phyloP scores from a whole-genome alignment of 1,140 invertebrate species.

The Zophobas atratus region DNA sequence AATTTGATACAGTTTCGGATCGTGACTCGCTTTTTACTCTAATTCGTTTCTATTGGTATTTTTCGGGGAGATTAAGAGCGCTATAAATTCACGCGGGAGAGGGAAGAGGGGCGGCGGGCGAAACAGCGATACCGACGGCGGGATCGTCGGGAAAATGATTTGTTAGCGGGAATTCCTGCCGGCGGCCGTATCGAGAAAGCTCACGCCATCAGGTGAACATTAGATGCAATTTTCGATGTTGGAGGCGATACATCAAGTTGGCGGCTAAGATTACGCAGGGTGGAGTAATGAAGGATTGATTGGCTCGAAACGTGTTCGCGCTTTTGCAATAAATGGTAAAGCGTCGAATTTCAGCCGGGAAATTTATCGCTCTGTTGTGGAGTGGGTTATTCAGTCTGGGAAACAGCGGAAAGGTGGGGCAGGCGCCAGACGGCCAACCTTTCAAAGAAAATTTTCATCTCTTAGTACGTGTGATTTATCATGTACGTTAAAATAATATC shows the following conservation, averaged over 20 bases:
- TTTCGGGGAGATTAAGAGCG: not conserved
- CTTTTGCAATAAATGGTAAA: not conserved
- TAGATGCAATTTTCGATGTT: slow-evolving; percentile 18
- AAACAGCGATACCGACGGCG: slow-evolving; percentile 9
- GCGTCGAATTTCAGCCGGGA: not conserved
- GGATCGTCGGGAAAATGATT: slow-evolving; percentile 19
- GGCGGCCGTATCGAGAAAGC: slow-evolving; percentile 7
- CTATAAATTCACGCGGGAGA: slow-evolving; percentile 19
- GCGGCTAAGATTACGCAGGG: not conserved
- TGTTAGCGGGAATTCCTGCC: slow-evolving; percentile 5
- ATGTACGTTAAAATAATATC: too few species aligned
- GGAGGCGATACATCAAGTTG: slow-evolving; percentile 28
- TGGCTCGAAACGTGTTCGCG: slow-evolving; percentile 1
- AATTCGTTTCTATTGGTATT: slow-evolving; percentile 34
- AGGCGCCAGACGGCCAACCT: too few species aligned
- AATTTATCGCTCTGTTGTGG: too few species aligned
- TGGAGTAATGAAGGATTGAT: slow-evolving; percentile 14
- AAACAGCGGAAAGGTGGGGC: too few species aligned
- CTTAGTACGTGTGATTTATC: too few species aligned
- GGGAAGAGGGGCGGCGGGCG: not conserved
- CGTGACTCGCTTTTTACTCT: slow-evolving; percentile 48
- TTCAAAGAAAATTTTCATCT: too few species aligned
- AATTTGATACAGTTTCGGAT: slow-evolving; percentile 50
- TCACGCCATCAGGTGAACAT: slow-evolving; percentile 19
- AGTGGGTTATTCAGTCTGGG: too few species aligned